These are phyloP conservation scores for Gandaritis pyraliata DNA, from an alignment of 2,888 invertebrate genomes.

Conservation along the genomic window DNA sequence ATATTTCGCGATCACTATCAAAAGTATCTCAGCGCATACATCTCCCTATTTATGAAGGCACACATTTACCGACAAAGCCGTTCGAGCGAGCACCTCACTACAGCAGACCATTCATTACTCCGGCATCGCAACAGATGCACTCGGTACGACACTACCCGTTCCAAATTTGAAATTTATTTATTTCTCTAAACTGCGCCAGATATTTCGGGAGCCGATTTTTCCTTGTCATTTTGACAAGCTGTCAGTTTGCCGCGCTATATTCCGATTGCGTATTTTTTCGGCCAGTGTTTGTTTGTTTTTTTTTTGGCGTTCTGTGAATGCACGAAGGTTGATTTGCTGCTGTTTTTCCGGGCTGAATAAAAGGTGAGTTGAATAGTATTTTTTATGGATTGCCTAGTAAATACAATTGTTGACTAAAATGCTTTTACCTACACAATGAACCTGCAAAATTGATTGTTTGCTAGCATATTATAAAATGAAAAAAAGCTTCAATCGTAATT, in stretches of 20 bases:
- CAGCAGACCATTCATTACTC: conserved; percentile 73
- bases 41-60: conserved; percentile 69
- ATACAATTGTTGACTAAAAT: conserved; percentile 19
- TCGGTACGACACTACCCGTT: conserved; percentile 57
- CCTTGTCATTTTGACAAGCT: conserved; percentile 51
- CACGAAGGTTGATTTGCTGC: conserved; percentile 45
- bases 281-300: conserved; percentile 48
- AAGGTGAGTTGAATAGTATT: conserved; percentile 46
- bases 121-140: conserved; percentile 73
- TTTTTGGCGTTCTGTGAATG: conserved; percentile 43
- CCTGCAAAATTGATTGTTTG: conserved; percentile 7
- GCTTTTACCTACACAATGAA: conserved; percentile 6
- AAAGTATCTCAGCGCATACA: conserved; percentile 64
- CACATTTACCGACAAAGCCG: conserved; percentile 80
- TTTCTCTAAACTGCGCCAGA: conserved; percentile 34
- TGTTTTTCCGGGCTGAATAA: conserved; percentile 38
- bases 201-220: conserved; percentile 35
- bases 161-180: conserved; percentile 40
- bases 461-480: conserved; percentile 4
- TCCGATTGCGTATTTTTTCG: conserved; percentile 50
- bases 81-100: conserved; percentile 74
- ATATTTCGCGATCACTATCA: conserved; percentile 32
- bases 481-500: conserved; percentile 4
- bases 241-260: conserved; percentile 61
- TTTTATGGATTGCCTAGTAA: conserved; percentile 34